Evolutionary conservation across 1,140 invertebrate species (phyloP), one percentile per base, ranked within the genome.

Genomic region (Diorhabda carinulata): DNA sequence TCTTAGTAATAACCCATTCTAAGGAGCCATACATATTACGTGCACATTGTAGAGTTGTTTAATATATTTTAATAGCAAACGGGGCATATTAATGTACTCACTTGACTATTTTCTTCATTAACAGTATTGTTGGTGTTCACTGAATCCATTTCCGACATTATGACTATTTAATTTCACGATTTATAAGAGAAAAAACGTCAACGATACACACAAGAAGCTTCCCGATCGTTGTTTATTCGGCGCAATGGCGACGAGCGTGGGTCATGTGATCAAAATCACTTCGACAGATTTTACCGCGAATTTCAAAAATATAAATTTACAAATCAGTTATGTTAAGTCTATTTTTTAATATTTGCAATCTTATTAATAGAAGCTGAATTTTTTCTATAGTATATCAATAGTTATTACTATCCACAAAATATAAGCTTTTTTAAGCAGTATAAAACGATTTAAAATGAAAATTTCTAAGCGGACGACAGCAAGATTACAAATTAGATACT

Each of bases 161-260:
- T 81, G 66, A 70, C 42, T 63, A 61, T 71, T 71, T 70, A 68
- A 72, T 70, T 72, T 67, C 68, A 70, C 70, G 72, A 71, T 72
- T 66, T 69, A 70, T 70, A 69, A 68, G 57, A 57, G 62, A 70
- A 62, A 70, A 72, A 73, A 64, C 64, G 62, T 40, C 70, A 52
- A 73, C 65, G 67, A 73, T 67, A 71, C 68, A 70, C 72, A 75
- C 74, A 72, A 77, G 72, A 70, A 77, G 74, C 68, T 68, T 72
- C 73, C 78, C 78, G 80, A 77, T 77, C 77, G 79, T 79, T 81
- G 79, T 81, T 81, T 81, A 80, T 81, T 79, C 77, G 74, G 72
- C 77, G 73, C 79, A 81, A 81, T 81, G 80, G 80, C 80, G 78
- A 77, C 76, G 68, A 80, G 80, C 80, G 80, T 81, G 76, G 78